These are phyloP conservation scores for Drosophila eohydei DNA, from an alignment of 2,888 invertebrate genomes.

Conservation along the genomic window DNA sequence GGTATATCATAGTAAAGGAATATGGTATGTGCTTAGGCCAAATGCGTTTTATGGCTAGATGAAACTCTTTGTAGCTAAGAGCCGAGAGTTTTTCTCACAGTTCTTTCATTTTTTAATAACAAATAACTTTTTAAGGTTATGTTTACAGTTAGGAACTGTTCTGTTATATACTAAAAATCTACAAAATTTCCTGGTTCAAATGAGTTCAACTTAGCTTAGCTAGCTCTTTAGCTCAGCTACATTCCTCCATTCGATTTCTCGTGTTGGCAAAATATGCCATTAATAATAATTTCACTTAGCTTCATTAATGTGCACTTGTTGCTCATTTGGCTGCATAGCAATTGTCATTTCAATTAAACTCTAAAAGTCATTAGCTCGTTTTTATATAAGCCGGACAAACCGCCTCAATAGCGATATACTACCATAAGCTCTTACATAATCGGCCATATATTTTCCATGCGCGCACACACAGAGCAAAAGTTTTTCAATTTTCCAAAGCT, in stretches of 20 bases:
- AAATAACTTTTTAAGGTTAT: conserved; percentile 7
- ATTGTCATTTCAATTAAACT: conserved; percentile 49
- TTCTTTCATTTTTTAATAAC: neutral
- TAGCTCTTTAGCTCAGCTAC: neutral
- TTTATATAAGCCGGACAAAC: conserved; percentile 53
- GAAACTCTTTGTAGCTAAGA: neutral
- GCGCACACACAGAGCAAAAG: conserved; percentile 42
- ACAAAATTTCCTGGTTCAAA: neutral
- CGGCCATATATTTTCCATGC: conserved; percentile 58
- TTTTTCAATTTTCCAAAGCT: conserved; percentile 72
- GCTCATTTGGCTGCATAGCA: conserved; percentile 3
- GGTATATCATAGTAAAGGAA: neutral
- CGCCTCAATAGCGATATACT: conserved; percentile 48
- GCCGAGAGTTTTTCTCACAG: conserved; percentile 9
- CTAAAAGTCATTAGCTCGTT: conserved; percentile 55
- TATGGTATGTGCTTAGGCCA: conserved; percentile 1
- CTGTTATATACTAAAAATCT: neutral
- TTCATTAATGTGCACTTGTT: conserved; percentile 17
- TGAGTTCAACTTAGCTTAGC: neutral
- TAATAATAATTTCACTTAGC: conserved; percentile 7
- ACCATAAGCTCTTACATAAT: conserved; percentile 69
- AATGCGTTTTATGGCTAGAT: conserved; percentile 7
- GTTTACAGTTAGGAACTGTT: conserved; percentile 5
- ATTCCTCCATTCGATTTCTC: neutral
- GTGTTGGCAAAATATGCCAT: conserved; percentile 24